Base-by-base conservation (phyloP, 2,888 invertebrate genomes). In the Lagria hirta region DNA sequence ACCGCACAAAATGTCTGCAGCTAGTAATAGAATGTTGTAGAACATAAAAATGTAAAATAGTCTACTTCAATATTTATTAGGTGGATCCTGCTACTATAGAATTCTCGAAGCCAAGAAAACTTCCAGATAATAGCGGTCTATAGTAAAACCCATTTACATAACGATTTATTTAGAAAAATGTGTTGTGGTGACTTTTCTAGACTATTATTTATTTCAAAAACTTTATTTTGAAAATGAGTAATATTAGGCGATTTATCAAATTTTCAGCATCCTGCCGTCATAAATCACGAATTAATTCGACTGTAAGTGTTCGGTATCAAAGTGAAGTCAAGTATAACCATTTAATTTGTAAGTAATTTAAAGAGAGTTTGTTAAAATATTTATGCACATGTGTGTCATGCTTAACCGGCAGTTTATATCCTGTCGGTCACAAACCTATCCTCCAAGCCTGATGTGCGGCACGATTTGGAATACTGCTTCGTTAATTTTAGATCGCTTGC, bases 331-430 rank as follows among this genome's bases (percentile, higher is more conserved):
- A 55, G 52, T 50, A 51, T 48, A 49, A 58, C 54, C 52, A 49
- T 57, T 56, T 60, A 60, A 59, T 60, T 59, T 60, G 58, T 57
- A 55, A 55, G 57, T 54, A 59, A 59, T 60, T 59, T 57, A 51
- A 33, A 51, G 47, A 38, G 52, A 43, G 52, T 58, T 55, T 54
- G 54, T 59, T 59, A 57, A 61, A 58, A 58, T 57, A 58, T 61
- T 58, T 61, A 60, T 56, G 55, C 58, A 61, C 59, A 56, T 55
- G 55, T 58, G 56, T 57, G 59, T 52, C 58, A 51, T 55, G 58
- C 57, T 55, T 48, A 48, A 43, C 43, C 43, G 43, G 43, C 38
- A 48, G 48, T 48, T 48, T 48, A 48, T 48, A 38, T 43, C 43
- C 43, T 23, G 34, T 23, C 43, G 43, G 38, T 38, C 48, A 43